phyloP scores from a whole-genome alignment of 2,113 vertebrate genomes.

The Leptodactylus fuscus region DNA sequence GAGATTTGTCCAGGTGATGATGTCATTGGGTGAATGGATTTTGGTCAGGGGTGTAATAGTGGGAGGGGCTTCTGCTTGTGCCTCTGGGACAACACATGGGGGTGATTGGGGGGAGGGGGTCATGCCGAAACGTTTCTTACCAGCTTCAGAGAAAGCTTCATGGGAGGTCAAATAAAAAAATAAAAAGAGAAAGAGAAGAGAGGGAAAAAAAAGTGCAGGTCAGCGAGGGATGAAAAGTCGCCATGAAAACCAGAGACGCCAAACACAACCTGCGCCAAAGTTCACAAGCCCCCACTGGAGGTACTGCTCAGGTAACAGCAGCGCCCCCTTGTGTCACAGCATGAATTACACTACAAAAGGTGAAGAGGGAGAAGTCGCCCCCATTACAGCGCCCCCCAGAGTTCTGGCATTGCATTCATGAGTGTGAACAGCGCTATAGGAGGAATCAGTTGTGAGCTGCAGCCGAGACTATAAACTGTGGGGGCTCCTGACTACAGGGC shows the following conservation, averaged over 20 bases:
- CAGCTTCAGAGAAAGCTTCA: constrained; percentile 99
- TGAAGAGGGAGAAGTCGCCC: too few relatives aligned
- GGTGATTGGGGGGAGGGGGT: constrained; percentile 59
- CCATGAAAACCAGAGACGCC: constrained; percentile 57
- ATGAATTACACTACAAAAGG: neutral
- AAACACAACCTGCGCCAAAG: constrained; percentile 74
- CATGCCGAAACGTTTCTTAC: constrained; percentile 91
- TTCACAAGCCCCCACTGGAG: constrained; percentile 71
- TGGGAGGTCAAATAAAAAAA: constrained; percentile 66
- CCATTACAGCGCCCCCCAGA: neutral
- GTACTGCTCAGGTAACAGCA: too few relatives aligned
- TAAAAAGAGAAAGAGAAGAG: constrained; percentile 61
- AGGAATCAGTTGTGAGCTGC: too few relatives aligned
- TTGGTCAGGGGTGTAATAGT: too few relatives aligned
- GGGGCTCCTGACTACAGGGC: too few relatives aligned
- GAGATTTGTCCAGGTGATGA: too few relatives aligned
- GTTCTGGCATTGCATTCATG: too few relatives aligned
- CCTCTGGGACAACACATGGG: constrained; percentile 3
- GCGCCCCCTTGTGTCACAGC: neutral
- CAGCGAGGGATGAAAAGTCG: constrained; percentile 70
- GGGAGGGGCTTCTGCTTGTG: constrained; percentile 13
- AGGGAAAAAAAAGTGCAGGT: constrained; percentile 73
- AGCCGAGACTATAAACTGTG: too few relatives aligned
- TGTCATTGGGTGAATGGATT: too few relatives aligned
- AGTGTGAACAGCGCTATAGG: too few relatives aligned